Evolutionary conservation across 2,113 vertebrate genomes (phyloP), one percentile per base, ranked within the genome.

Genomic region (Petroica traversi): DNA sequence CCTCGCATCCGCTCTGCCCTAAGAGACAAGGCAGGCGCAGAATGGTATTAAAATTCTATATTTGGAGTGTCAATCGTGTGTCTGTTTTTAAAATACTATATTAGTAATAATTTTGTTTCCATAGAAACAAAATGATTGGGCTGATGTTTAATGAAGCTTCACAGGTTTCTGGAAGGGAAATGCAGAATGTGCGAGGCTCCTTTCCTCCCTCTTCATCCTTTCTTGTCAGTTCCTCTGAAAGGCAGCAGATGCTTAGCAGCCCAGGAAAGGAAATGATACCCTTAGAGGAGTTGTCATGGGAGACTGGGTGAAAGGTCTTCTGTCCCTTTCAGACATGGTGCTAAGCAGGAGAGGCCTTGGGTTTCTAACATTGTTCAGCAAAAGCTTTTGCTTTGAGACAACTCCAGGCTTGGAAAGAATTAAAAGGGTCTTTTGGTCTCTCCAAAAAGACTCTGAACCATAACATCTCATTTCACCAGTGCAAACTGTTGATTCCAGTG

Each of bases 21-120:
- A 26, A 26, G 74, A 97, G 91, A 93, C 28, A 26, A 92, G 88
- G 67, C 92, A 91, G 96, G 66, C 4, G 12, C 66, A 81, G 90
- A 94, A 97, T 41, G 93, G 94, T 95, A 97, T 97, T 97, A 97
- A 97, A 97, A 89, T 93, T 97, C 95, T 97, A 95, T 97, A 96
- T 97, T 97, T 97, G 97, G 95, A 97, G 95, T 97, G 97, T 97
- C 97, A 96, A 84, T 83, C 18, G 73, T 88, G 93, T 96, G 88
- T 95, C 94, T 95, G 92, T 78, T 97, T 97, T 95, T 91, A 88
- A 97, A 97, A 96, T 95, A 94, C 88, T 90, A 34, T 80, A 97
- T 97, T 97, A 96, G 79, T 88, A 94, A 96, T 96, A 95, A 93
- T 95, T 95, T 91, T 92, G 90, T 95, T 96, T 95, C 94, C 93